Conservation (phyloP, 2,113 vertebrate species). For the Columba livia region DNA sequence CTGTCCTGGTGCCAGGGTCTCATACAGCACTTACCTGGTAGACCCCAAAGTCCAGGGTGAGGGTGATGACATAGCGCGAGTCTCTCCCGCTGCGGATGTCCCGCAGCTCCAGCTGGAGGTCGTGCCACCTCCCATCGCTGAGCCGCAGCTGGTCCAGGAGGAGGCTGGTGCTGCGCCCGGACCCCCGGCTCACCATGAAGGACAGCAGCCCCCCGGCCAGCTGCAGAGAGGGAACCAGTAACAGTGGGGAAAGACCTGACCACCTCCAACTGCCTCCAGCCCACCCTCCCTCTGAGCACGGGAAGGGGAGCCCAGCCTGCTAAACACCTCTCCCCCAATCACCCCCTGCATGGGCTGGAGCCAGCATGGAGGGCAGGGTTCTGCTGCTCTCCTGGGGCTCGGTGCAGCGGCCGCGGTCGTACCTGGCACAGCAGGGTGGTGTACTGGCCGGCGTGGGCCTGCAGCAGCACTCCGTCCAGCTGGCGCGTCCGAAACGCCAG, state of each 20-base stretch:
- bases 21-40: conserved; percentile 84
- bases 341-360: background rate
- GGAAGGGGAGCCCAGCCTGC: background rate
- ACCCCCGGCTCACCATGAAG: conserved; percentile 85
- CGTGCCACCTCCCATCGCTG: conserved; percentile 93
- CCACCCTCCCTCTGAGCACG: fast-evolving
- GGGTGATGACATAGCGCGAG: conserved; percentile 86
- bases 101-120: conserved; percentile 91
- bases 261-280: background rate
- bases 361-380: background rate
- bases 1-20: background rate
- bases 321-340: background rate
- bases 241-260: background rate
- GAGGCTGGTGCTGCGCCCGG: conserved; percentile 81
- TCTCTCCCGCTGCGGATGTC: conserved; percentile 86
- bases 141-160: conserved; percentile 90
- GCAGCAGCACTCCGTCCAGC: conserved; percentile 86
- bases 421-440: conserved; percentile 93
- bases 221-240: conserved; percentile 72
- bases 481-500: conserved; percentile 91
- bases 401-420: background rate
- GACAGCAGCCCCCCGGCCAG: conserved; percentile 88
- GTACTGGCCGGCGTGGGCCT: conserved; percentile 91
- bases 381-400: background rate
- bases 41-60: conserved; percentile 91